A percentile compares a stretch with the other conserved stretches of the same genome.
phyloP scores from a whole-genome alignment of 1,140 invertebrate genomes.

The Lysiphlebus fabarum region DNA sequence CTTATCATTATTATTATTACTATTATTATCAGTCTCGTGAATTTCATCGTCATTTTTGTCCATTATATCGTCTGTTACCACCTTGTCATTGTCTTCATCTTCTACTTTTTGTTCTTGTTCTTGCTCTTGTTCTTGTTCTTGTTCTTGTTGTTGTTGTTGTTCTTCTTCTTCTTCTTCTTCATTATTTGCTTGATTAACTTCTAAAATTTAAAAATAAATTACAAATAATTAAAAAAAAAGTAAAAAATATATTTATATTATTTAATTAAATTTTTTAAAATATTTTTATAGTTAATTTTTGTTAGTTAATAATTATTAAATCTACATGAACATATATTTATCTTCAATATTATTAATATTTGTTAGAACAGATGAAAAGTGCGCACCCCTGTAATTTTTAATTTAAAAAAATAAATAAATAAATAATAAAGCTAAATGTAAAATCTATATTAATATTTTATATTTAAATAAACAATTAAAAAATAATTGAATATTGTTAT shows the following conservation, averaged over 20 bases:
- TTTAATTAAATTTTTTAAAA: neutral
- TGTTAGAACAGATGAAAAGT: conserved; percentile 12
- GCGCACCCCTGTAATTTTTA: conserved; percentile 15
- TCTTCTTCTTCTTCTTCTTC: conserved; percentile 13
- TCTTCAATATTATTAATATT: too few relatives aligned
- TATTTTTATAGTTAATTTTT: neutral
- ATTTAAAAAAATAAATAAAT: neutral
- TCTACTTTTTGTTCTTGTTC: neutral
- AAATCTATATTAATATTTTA: too few relatives aligned
- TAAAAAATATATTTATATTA: neutral
- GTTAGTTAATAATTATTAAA: neutral
- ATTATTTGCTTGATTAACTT: conserved; percentile 28
- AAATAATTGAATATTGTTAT: too few relatives aligned
- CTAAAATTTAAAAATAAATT: too few relatives aligned
- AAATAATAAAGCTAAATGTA: too few relatives aligned
- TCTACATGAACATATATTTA: too few relatives aligned
- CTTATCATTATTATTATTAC: conserved; percentile 5
- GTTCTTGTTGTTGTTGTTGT: neutral
- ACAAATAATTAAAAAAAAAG: too few relatives aligned
- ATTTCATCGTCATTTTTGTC: conserved; percentile 1
- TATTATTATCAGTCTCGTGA: neutral
- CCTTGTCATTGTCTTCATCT: conserved; percentile 1
- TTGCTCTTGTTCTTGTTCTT: conserved; percentile 16
- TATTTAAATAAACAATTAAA: conserved; percentile 7
- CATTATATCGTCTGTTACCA: neutral